Percentiles rank a stretch among this genome's conserved stretches.
phyloP scores from a whole-genome alignment of 1,140 invertebrate species.

The Brachionus rotundiformis region DNA sequence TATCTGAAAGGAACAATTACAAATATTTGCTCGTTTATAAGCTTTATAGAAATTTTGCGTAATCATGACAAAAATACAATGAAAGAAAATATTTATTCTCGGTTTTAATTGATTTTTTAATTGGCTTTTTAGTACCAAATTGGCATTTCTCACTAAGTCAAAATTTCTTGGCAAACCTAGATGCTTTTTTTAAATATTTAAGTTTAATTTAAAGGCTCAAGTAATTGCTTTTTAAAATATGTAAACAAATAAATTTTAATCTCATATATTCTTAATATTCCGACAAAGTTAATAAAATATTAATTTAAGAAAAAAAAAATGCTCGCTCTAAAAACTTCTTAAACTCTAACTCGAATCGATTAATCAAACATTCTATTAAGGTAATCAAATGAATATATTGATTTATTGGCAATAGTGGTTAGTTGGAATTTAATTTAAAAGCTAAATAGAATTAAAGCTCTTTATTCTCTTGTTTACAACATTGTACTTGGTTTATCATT shows the following conservation, averaged over 20 bases:
- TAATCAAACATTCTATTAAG: not conserved
- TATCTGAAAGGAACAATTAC: not conserved
- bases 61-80: not conserved
- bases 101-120: no score
- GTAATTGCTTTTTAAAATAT: not conserved
- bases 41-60: not conserved
- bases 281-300: not conserved
- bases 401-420: not conserved
- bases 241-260: not conserved
- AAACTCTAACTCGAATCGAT: not conserved
- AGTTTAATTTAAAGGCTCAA: not conserved
- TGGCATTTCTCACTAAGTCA: no score
- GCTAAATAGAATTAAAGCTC: not conserved
- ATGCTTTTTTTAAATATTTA: no score
- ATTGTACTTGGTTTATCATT: conserved; percentile 27
- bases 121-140: no score
- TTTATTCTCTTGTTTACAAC: conserved; percentile 8
- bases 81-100: not conserved
- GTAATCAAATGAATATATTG: not conserved
- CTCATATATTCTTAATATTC: not conserved
- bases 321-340: no score
- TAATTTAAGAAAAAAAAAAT: no score
- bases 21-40: not conserved
- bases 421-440: not conserved
- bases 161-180: no score